phyloP scores from a whole-genome alignment of 2,888 invertebrate genomes.

The Malthinus flaveolus region DNA sequence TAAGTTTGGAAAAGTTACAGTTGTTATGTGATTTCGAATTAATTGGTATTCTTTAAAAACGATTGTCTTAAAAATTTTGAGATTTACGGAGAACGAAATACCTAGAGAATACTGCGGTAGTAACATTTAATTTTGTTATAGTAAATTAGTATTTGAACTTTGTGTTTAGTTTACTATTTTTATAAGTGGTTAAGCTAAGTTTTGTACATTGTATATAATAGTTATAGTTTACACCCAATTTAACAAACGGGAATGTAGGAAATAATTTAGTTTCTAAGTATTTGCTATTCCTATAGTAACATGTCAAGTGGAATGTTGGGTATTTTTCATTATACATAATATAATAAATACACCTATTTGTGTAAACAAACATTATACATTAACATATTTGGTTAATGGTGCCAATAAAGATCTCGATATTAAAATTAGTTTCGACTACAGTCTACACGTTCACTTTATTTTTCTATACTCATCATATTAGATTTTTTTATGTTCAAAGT shows the following conservation, averaged over 20 bases:
- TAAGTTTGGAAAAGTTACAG: no score
- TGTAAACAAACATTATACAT: slow-evolving; percentile 25
- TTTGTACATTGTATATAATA: slow-evolving; percentile 55
- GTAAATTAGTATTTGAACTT: slow-evolving; percentile 26
- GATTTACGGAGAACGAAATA: no score
- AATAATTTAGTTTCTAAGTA: slow-evolving; percentile 27
- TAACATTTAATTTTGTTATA: not conserved
- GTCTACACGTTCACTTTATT: no score
- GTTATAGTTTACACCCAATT: slow-evolving; percentile 14
- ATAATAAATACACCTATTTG: slow-evolving; percentile 22
- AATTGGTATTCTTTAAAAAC: no score
- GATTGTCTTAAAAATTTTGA: no score
- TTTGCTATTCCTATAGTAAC: slow-evolving; percentile 38
- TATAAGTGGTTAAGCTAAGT: slow-evolving; percentile 50
- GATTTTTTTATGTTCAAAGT: no score
- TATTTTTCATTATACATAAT: slow-evolving; percentile 33
- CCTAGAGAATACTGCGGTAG: no score
- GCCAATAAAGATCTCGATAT: slow-evolving; percentile 49
- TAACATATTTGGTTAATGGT: slow-evolving; percentile 43
- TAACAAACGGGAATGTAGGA: slow-evolving; percentile 16
- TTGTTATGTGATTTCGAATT: no score
- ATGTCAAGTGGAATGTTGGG: slow-evolving; percentile 42
- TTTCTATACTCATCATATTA: no score
- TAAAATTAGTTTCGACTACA: no score
- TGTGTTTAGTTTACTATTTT: slow-evolving; percentile 51